Conservation (phyloP, 2,888 invertebrate genomes). For the Ernsta delagoae region DNA sequence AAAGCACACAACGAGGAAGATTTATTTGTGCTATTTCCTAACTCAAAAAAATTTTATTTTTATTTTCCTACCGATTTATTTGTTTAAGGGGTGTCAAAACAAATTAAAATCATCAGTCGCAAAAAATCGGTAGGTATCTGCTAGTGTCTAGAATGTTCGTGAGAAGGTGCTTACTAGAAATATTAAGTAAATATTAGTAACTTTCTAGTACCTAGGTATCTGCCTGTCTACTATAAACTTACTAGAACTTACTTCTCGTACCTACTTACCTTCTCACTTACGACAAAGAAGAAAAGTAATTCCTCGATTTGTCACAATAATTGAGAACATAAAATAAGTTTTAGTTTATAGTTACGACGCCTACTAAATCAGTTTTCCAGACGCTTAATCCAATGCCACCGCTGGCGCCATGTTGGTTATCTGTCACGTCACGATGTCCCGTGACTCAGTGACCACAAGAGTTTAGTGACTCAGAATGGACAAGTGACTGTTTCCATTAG, state of each 20-base stretch:
- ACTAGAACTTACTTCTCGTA: too few species aligned
- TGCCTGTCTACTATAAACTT: too few species aligned
- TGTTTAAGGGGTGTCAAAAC: too few species aligned
- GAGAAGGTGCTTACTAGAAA: too few species aligned
- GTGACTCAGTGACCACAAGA: slow-evolving; percentile 68
- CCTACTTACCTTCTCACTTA: too few species aligned
- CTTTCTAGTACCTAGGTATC: too few species aligned
- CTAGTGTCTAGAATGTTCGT: too few species aligned
- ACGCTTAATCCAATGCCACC: slow-evolving; percentile 31
- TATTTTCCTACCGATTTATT: background rate
- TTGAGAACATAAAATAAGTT: too few species aligned
- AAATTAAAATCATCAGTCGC: too few species aligned
- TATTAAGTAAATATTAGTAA: too few species aligned
- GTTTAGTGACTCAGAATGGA: slow-evolving; percentile 55
- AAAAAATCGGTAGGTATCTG: too few species aligned
- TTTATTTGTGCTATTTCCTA: slow-evolving; percentile 29
- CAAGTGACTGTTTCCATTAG: slow-evolving; percentile 28
- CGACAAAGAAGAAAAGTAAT: slow-evolving; percentile 17
- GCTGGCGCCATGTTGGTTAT: slow-evolving; percentile 34
- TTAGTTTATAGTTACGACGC: slow-evolving; percentile 16
- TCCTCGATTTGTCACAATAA: too few species aligned
- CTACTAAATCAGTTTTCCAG: slow-evolving; percentile 34
- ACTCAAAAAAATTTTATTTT: slow-evolving; percentile 12
- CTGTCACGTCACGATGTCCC: slow-evolving; percentile 39
- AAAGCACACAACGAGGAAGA: slow-evolving; percentile 18